Percentiles rank a stretch among this genome's conserved stretches.
phyloP scores from a whole-genome alignment of 2,797 vertebrate species.

The Acanthurus leucopareius region DNA sequence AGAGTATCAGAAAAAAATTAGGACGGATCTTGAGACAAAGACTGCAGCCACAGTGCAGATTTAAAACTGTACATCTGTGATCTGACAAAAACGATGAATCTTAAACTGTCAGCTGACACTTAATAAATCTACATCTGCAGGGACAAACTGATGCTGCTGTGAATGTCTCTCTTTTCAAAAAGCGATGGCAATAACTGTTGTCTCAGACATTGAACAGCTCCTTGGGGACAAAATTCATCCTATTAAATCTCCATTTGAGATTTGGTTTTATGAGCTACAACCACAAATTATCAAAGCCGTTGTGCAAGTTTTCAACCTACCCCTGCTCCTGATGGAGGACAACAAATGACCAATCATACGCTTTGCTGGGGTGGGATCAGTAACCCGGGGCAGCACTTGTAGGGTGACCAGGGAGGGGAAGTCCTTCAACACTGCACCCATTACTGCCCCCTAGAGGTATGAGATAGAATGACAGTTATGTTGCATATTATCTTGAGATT shows the following conservation, averaged over 20 bases:
- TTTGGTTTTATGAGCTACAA: background rate
- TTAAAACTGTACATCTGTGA: background rate
- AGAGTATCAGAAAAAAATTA: background rate
- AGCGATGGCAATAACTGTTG: too few relatives aligned
- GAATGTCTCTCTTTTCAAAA: background rate
- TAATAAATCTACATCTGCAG: background rate
- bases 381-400: slow-evolving; percentile 94
- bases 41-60: background rate
- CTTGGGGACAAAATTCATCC: slow-evolving; percentile 17
- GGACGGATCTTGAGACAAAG: background rate
- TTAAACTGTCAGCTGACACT: background rate
- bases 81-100: background rate
- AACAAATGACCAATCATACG: slow-evolving; percentile 93
- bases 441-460: slow-evolving; percentile 81
- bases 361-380: slow-evolving; percentile 92
- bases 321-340: slow-evolving; percentile 91
- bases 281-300: background rate
- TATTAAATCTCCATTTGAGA: background rate
- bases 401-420: slow-evolving; percentile 94
- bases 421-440: slow-evolving; percentile 88
- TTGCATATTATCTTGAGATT: background rate
- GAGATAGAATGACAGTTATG: background rate
- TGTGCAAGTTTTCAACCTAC: slow-evolving; percentile 80
- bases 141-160: background rate
- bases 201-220: background rate